Conservation (phyloP, 2,888 invertebrate genomes). For the Alentia gelatinosa region DNA sequence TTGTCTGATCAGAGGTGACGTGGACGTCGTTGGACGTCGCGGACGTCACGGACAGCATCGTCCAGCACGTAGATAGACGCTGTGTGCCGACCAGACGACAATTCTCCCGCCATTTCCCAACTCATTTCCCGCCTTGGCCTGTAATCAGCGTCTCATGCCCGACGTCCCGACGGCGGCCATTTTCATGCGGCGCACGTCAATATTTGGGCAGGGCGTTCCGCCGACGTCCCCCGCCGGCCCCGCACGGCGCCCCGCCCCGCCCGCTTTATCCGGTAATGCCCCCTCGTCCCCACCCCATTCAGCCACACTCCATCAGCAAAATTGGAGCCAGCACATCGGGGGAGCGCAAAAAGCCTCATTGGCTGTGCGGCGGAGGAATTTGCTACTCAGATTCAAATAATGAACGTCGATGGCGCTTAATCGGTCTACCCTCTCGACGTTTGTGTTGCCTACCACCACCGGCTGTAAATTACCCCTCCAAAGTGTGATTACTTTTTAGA, state of each 20-base stretch:
- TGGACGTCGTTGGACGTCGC: too few species aligned
- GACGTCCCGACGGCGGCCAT: not conserved
- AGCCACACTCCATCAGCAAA: slow-evolving; percentile 5
- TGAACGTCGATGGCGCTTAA: slow-evolving; percentile 24
- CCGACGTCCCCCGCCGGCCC: not conserved
- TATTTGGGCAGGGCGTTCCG: slow-evolving; percentile 1
- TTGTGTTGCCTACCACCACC: not conserved
- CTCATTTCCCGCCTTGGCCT: slow-evolving; percentile 27
- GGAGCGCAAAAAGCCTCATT: not conserved
- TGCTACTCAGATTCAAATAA: slow-evolving; percentile 35
- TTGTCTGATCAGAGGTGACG: too few species aligned
- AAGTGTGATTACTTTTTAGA: slow-evolving; percentile 19
- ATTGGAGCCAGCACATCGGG: slow-evolving; percentile 2
- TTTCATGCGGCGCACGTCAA: slow-evolving; percentile 4
- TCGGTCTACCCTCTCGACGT: not conserved
- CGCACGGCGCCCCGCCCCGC: not conserved
- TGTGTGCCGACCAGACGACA: slow-evolving; percentile 1
- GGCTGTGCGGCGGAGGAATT: not conserved
- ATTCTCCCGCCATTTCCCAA: slow-evolving; percentile 7
- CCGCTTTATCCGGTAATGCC: slow-evolving; percentile 32
- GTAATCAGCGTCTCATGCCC: not conserved
- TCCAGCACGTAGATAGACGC: not conserved
- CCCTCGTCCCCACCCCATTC: slow-evolving; percentile 1
- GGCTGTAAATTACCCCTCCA: not conserved
- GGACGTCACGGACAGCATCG: too few species aligned